Percentiles rank a stretch among this genome's conserved stretches.
Evolutionary conservation across 2,888 invertebrate genomes (phyloP).

Genomic region (Meta bourneti): DNA sequence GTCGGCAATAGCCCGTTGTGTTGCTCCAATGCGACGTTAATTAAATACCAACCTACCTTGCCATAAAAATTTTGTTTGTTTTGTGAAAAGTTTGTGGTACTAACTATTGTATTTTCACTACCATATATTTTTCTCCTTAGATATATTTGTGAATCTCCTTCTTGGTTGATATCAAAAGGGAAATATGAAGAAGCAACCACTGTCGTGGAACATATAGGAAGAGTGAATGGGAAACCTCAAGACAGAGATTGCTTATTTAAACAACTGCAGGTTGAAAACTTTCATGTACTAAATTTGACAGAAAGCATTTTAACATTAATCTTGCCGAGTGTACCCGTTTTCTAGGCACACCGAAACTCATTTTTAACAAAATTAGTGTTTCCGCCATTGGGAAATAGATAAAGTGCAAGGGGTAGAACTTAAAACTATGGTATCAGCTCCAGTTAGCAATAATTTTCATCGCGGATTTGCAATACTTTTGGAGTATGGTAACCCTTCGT

Average conservation of each 20-base stretch:
- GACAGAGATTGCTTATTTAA: neutral
- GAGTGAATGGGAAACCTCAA: slow-evolving; percentile 11
- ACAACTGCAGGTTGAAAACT: slow-evolving; percentile 14
- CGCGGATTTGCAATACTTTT: too few relatives aligned
- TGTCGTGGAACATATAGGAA: slow-evolving; percentile 39
- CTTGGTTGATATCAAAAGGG: slow-evolving; percentile 78
- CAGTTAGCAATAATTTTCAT: too few relatives aligned
- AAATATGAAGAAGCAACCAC: slow-evolving; percentile 75
- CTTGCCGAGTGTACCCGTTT: too few relatives aligned
- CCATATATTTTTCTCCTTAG: slow-evolving; percentile 26
- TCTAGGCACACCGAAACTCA: too few relatives aligned
- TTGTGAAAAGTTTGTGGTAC: neutral
- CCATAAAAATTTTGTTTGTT: neutral
- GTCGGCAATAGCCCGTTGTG: too few relatives aligned
- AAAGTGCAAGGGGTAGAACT: too few relatives aligned
- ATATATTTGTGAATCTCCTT: slow-evolving; percentile 78
- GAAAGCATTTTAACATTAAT: neutral
- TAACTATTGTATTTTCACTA: neutral
- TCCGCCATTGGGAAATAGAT: too few relatives aligned
- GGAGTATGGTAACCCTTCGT: too few relatives aligned
- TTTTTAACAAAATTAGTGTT: too few relatives aligned
- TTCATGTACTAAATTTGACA: neutral
- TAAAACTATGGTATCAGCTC: too few relatives aligned
- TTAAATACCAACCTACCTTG: too few relatives aligned
- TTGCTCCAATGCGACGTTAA: too few relatives aligned